Evolutionary conservation across 1,140 invertebrate species (phyloP).

Genomic region (Wiebesia pumilae): DNA sequence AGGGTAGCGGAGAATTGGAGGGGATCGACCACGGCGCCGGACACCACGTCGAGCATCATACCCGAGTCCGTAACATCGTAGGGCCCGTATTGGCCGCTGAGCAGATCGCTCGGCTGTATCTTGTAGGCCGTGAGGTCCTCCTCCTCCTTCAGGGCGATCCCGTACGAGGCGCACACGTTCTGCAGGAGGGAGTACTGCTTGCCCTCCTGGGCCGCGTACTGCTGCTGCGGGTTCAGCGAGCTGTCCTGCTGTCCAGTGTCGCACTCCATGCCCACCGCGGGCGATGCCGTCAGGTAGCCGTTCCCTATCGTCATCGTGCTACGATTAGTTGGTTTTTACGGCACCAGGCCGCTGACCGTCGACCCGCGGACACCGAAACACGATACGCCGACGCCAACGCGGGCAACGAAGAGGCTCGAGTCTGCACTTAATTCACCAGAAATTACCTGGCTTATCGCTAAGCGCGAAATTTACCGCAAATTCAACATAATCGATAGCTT

Average conservation of each 20-base stretch:
- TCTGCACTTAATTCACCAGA: too few relatives aligned
- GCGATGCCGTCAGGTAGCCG: slow-evolving; percentile 78
- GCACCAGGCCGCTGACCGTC: background rate
- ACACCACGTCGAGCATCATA: slow-evolving; percentile 87
- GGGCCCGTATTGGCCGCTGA: slow-evolving; percentile 79
- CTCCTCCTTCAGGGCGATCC: slow-evolving; percentile 85
- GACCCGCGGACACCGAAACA: too few relatives aligned
- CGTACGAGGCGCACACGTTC: slow-evolving; percentile 84
- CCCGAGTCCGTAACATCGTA: slow-evolving; percentile 83
- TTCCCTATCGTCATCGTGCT: slow-evolving; percentile 61
- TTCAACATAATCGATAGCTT: too few relatives aligned
- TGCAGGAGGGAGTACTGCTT: slow-evolving; percentile 88
- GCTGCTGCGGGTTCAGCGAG: slow-evolving; percentile 65
- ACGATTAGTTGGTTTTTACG: background rate
- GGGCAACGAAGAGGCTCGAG: too few relatives aligned
- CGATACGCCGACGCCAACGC: too few relatives aligned
- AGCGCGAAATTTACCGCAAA: too few relatives aligned
- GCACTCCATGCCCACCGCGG: slow-evolving; percentile 83
- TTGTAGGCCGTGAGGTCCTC: slow-evolving; percentile 85
- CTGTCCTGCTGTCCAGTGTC: slow-evolving; percentile 80
- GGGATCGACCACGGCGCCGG: slow-evolving; percentile 84
- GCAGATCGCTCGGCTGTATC: slow-evolving; percentile 77
- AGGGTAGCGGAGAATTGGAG: slow-evolving; percentile 87
- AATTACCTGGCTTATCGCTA: too few relatives aligned
- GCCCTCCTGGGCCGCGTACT: slow-evolving; percentile 75